Evolutionary conservation across 2,113 vertebrate species (phyloP).

Genomic region (Columba livia): DNA sequence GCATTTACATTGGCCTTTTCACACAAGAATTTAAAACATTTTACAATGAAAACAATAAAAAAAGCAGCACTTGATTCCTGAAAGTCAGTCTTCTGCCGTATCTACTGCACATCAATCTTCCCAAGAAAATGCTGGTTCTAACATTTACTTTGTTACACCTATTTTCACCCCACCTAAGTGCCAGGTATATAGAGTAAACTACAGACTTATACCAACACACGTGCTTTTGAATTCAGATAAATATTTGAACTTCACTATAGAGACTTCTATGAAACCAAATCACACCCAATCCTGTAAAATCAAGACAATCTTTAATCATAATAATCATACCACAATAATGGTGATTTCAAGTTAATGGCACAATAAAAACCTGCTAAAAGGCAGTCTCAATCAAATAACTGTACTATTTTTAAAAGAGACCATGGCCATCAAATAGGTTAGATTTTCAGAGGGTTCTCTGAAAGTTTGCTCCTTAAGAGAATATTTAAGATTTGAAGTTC

Average conservation of each 20-base stretch:
- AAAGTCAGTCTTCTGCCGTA: neutral
- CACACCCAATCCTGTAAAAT: slow-evolving; percentile 20
- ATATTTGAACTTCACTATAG: slow-evolving; percentile 37
- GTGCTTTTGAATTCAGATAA: slow-evolving; percentile 19
- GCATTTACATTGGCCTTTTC: slow-evolving; percentile 27
- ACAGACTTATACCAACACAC: neutral
- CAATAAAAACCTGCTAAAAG: slow-evolving; percentile 1
- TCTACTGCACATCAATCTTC: neutral
- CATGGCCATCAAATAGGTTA: neutral
- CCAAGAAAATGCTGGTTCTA: neutral
- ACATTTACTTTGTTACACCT: neutral
- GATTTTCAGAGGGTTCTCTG: neutral
- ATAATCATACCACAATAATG: slow-evolving; percentile 16
- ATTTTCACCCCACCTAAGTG: neutral
- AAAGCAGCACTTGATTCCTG: neutral
- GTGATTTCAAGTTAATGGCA: slow-evolving; percentile 29
- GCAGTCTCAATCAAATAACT: neutral
- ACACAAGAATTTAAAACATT: slow-evolving; percentile 60
- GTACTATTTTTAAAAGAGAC: neutral
- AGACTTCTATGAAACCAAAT: slow-evolving; percentile 41
- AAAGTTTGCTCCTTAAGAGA: neutral
- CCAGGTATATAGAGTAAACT: neutral
- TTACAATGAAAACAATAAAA: slow-evolving; percentile 34
- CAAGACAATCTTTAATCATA: slow-evolving; percentile 49
- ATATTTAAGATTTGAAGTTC: neutral